Evolutionary conservation across 2,888 invertebrate genomes (phyloP).

Genomic region (Nephrocerus scutellatus): DNA sequence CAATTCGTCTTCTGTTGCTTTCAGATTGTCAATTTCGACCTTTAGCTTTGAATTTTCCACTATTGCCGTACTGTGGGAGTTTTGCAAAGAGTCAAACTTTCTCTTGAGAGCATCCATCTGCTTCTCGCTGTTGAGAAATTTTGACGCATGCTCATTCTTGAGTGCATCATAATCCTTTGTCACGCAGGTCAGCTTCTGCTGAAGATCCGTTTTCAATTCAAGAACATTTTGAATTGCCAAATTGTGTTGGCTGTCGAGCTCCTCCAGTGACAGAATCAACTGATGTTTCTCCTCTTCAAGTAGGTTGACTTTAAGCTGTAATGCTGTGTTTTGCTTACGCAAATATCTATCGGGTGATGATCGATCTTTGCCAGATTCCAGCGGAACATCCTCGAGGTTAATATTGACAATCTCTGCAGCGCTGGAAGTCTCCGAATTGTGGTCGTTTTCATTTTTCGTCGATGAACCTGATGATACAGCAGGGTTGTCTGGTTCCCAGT

Average conservation of each 20-base stretch:
- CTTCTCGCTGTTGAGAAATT: constrained; percentile 32
- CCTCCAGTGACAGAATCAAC: constrained; percentile 55
- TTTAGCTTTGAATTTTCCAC: constrained; percentile 28
- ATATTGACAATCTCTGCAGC: constrained; percentile 33
- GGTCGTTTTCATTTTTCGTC: constrained; percentile 32
- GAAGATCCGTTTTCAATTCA: constrained; percentile 51
- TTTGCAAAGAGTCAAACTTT: constrained; percentile 26
- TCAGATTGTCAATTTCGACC: constrained; percentile 31
- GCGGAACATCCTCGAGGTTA: constrained; percentile 28
- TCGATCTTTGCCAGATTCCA: constrained; percentile 14
- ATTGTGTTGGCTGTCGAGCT: constrained; percentile 67
- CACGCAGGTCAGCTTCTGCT: constrained; percentile 50
- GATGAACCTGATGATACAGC: too few relatives aligned
- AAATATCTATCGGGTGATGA: too few relatives aligned
- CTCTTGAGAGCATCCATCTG: constrained; percentile 30
- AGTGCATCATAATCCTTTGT: constrained; percentile 44
- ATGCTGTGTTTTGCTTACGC: too few relatives aligned
- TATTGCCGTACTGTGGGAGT: constrained; percentile 20
- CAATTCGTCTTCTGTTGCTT: constrained; percentile 30
- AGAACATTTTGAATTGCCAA: constrained; percentile 58
- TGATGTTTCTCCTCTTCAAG: constrained; percentile 48
- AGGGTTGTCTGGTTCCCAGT: constrained; percentile 46
- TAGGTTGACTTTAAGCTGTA: constrained; percentile 47
- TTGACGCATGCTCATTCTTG: constrained; percentile 29
- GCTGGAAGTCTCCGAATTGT: constrained; percentile 26